These are phyloP conservation scores for Bradysia coprophila DNA, from an alignment of 1,140 invertebrate species.

Conservation along the genomic window DNA sequence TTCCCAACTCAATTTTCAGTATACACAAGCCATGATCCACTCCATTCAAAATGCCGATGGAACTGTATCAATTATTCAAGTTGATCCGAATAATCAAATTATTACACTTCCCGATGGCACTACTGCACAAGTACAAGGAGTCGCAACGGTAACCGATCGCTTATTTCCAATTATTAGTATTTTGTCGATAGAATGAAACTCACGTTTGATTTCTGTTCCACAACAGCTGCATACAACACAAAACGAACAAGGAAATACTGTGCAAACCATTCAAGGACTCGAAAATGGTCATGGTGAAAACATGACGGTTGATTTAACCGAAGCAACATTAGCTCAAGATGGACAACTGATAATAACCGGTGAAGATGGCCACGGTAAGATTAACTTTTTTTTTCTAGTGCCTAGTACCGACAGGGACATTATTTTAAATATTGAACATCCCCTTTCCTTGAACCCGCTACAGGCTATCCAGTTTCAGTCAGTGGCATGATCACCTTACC, in stretches of 20 bases:
- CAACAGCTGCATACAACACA: slow-evolving; percentile 17
- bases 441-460: no score
- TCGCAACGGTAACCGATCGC: slow-evolving; percentile 55
- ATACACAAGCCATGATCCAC: slow-evolving; percentile 80
- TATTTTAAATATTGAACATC: background rate
- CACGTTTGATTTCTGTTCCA: background rate
- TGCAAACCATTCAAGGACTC: slow-evolving; percentile 59
- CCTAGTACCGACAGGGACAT: background rate
- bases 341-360: slow-evolving; percentile 89
- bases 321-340: slow-evolving; percentile 73
- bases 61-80: slow-evolving; percentile 88
- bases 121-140: slow-evolving; percentile 80
- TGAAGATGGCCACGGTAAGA: slow-evolving; percentile 76
- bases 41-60: slow-evolving; percentile 94
- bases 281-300: slow-evolving; percentile 40
- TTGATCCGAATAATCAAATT: slow-evolving; percentile 86
- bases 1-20: no score
- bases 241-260: slow-evolving; percentile 45
- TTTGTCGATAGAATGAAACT: background rate
- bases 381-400: background rate
- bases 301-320: slow-evolving; percentile 70
- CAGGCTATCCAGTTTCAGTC: slow-evolving; percentile 67
- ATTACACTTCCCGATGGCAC: slow-evolving; percentile 91
- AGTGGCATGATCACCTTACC: slow-evolving; percentile 91
- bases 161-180: background rate